Evolutionary conservation across 1,140 invertebrate genomes (phyloP), one percentile per base, ranked within the genome.

Genomic region (Cataglyphis hispanica): DNA sequence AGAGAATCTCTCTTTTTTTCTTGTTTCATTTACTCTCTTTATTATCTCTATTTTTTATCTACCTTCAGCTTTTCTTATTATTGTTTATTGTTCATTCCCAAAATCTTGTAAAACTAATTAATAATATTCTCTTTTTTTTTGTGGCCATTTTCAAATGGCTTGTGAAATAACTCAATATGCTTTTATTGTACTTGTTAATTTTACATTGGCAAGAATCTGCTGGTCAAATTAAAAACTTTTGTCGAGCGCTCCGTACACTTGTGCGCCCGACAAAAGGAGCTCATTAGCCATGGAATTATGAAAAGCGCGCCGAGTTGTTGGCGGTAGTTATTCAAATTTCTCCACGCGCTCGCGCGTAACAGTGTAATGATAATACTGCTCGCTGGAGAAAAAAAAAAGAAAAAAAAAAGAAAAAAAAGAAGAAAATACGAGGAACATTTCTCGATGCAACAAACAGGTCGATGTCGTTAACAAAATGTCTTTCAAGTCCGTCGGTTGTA

Each of bases 251-350:
- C 46, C 27, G 13, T 69, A 58, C 46, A 80, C 43, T 66, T 25
- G 40, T 58, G 16, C 25, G 50, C 22, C 34, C 31, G 77, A 69
- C 77, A 80, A 83, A 60, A 46, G 66, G 56, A 60, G 37, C 78
- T 83, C 78, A 74, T 83, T 72, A 83, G 53, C 37, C 27, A 43
- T 72, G 27, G 37, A 83, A 83, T 83, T 83, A 72, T 34, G 67
- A 83, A 83, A 83, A 83, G 37, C 69, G 50, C 40, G 13, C 37
- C 19, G 19, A 83, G 67, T 72, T 74, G 78, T 72, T 27, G 63
- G 25, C 46, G 76, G 63, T 72, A 72, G 66, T 83, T 61, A 83
- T 72, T 83, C 78, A 72, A 83, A 83, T 74, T 31, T 40, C n/a
- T 25, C 67, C 7, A 69, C 53, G 66, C 66, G 3, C 50, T 7